Evolutionary conservation across 2,888 invertebrate species (phyloP).

Genomic region (Synanthedon myopaeformis): DNA sequence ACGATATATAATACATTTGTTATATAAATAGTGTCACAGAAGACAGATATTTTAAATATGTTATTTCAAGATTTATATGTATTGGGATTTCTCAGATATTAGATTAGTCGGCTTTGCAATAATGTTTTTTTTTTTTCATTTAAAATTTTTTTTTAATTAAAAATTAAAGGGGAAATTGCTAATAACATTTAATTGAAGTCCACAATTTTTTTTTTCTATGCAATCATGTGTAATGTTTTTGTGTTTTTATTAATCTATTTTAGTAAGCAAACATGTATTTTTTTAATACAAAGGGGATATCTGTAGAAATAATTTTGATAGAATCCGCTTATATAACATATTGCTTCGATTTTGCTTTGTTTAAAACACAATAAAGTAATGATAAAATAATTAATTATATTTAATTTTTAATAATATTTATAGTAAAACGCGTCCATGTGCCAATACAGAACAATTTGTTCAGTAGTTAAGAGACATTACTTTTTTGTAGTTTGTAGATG

Average conservation of each 20-base stretch:
- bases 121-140: no score
- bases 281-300: no score
- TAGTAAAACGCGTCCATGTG: slow-evolving; percentile 37
- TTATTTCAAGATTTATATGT: no score
- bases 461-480: slow-evolving; percentile 61
- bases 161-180: no score
- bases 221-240: no score
- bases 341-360: background rate
- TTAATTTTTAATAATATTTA: background rate
- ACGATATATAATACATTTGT: slow-evolving; percentile 50
- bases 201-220: no score
- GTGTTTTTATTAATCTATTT: no score
- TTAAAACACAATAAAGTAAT: background rate
- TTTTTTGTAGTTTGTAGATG: slow-evolving; percentile 46
- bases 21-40: slow-evolving; percentile 59
- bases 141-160: no score
- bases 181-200: no score
- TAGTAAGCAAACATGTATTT: no score
- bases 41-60: slow-evolving; percentile 20
- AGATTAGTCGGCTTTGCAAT: no score
- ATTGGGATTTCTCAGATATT: no score
- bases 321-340: background rate
- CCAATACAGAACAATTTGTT: slow-evolving; percentile 44
- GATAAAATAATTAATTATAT: background rate
- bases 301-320: background rate